Evolutionary conservation across 1,140 invertebrate genomes (phyloP), one percentile per base, ranked within the genome.

Genomic region (Sinella curviseta): DNA sequence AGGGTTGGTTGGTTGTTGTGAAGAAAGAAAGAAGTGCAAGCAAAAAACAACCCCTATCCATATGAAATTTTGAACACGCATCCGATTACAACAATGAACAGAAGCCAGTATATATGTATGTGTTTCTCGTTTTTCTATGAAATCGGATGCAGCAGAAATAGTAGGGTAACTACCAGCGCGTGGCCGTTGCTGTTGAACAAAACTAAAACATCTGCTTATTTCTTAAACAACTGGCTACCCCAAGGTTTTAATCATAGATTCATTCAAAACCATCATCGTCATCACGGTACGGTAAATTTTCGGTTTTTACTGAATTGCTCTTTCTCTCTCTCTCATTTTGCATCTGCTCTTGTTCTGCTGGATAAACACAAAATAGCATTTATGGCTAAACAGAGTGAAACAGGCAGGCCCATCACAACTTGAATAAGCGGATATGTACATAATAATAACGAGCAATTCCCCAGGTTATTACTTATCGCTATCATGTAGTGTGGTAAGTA

Each of bases 81-180:
- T 70, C 31, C 65, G 3, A 30, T 70, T 31, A 70, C 31, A 65
- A 65, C 57, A 70, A 70, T 70, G n/a, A 30, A 70, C 31, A 70
- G 65, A 24, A 33, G 31, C 31, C 26, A 24, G 26, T 70, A 70
- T 33, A n/a, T 14, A 65, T n/a, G 8, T n/a, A n/a, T 16, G 8
- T n/a, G 24, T 26, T 26, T 65, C 16, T 4, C 4, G 26, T 65
- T 65, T 30, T 70, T 70, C 3, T 70, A 70, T 33, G 65, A 70
- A 70, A 70, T 70, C 65, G 65, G 65, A 70, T 70, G 65, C 65
- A 70, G 4, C 39, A 65, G 24, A n/a, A 65, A 26, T 65, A 17
- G 65, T 70, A 70, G 74, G 74, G 74, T 75, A 75, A 75, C 74
- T 75, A 54, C 35, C 39, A 75, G 74, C 74, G 74, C 74, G 74